Conservation (phyloP, 2,113 vertebrate species). For the Acanthisitta chloris region DNA sequence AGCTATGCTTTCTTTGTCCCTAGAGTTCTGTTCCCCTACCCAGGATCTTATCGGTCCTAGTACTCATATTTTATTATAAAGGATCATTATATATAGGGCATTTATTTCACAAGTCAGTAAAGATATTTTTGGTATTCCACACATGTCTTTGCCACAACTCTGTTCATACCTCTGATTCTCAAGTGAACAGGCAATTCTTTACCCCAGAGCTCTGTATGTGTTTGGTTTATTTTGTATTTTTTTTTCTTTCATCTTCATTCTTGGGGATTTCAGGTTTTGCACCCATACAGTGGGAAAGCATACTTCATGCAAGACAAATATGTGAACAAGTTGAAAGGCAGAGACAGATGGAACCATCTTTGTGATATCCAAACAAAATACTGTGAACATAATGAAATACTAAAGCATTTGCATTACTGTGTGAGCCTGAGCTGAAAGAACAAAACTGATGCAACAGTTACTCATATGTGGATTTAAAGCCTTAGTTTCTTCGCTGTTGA, state of each 20-base stretch:
- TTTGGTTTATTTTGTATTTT: neutral
- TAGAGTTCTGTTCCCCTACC: neutral
- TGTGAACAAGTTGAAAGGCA: constrained; percentile 38
- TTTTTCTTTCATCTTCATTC: neutral
- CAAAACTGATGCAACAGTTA: constrained; percentile 9
- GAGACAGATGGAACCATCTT: constrained; percentile 39
- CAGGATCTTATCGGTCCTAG: neutral
- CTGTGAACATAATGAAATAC: neutral
- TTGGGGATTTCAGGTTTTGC: neutral
- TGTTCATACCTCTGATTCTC: neutral
- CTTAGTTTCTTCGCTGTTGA: neutral
- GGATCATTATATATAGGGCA: neutral
- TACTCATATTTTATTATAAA: neutral
- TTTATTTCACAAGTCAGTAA: neutral
- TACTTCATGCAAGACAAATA: constrained; percentile 10
- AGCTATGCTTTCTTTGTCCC: neutral
- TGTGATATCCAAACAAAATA: constrained; percentile 18
- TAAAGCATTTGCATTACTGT: neutral
- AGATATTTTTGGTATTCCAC: neutral
- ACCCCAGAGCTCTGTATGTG: neutral
- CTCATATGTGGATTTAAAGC: neutral
- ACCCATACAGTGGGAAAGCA: neutral
- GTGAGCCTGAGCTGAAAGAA: constrained; percentile 12
- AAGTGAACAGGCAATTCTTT: neutral
- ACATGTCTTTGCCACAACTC: neutral